Conservation (phyloP, 2,888 invertebrate species). For the Luperina nickerlii region DNA sequence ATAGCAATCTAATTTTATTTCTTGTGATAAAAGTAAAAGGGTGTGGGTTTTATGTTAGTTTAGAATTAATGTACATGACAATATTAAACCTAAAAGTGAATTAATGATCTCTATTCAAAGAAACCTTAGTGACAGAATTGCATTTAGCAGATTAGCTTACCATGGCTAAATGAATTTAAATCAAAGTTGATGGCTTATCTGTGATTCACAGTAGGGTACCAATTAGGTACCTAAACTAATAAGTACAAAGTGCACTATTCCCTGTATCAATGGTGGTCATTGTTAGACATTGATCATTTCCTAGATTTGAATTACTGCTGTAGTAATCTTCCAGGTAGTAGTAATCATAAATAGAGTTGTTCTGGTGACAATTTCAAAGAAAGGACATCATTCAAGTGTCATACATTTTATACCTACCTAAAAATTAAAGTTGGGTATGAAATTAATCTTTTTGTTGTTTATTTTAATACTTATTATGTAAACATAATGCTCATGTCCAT, state of each 20-base stretch:
- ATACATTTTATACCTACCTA: background rate
- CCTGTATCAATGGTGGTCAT: background rate
- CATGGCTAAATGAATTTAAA: background rate
- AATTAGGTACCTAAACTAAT: background rate
- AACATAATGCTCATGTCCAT: background rate
- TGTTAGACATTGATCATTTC: background rate
- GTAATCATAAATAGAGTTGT: background rate
- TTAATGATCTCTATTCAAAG: slow-evolving; percentile 27
- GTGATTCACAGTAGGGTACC: background rate
- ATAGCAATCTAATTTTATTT: slow-evolving; percentile 72
- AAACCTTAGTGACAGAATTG: background rate
- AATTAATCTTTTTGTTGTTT: background rate
- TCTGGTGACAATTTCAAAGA: background rate
- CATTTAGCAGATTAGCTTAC: background rate
- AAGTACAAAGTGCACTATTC: slow-evolving; percentile 4
- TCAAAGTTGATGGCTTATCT: too few relatives aligned
- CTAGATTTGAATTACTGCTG: background rate
- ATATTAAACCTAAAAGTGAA: slow-evolving; percentile 4
- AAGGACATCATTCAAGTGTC: background rate
- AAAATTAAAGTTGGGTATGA: background rate
- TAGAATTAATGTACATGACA: slow-evolving; percentile 5
- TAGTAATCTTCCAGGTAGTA: background rate
- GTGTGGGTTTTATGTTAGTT: slow-evolving; percentile 41
- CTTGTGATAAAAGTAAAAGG: slow-evolving; percentile 9
- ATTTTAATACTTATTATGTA: background rate